Conservation (phyloP, 2,113 vertebrate genomes). For the Ivindomyrus marchei region DNA sequence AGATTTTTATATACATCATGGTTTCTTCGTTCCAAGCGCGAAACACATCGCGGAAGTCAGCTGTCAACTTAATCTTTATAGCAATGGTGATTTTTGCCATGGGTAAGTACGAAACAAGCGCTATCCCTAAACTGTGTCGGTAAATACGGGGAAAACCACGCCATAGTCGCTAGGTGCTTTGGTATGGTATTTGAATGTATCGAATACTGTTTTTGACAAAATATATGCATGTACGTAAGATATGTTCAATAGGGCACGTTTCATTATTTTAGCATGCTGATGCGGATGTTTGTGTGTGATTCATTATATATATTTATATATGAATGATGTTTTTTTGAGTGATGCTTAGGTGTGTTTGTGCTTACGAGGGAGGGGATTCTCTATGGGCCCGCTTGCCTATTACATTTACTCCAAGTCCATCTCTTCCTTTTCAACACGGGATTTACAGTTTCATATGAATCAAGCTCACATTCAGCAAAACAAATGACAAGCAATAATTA, state of each 20-base stretch:
- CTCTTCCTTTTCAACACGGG: not conserved
- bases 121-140: not conserved
- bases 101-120: slow-evolving; percentile 34
- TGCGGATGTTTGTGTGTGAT: not conserved
- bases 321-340: not conserved
- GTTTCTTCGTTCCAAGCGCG: slow-evolving; percentile 9
- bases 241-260: not conserved
- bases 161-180: not conserved
- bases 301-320: not conserved
- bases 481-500: not conserved
- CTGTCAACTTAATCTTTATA: slow-evolving; percentile 28
- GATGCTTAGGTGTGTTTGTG: not conserved
- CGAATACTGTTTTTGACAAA: not conserved
- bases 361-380: not conserved
- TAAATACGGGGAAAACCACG: not conserved
- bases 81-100: slow-evolving; percentile 27
- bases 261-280: not conserved
- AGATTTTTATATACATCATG: slow-evolving; percentile 24
- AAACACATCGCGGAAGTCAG: slow-evolving; percentile 25
- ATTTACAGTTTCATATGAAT: not conserved
- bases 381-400: not conserved
- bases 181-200: not conserved
- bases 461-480: not conserved
- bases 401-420: not conserved
- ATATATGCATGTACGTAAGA: not conserved